Evolutionary conservation across 2,797 vertebrate species (phyloP).

Genomic region (Sebastes cheni): DNA sequence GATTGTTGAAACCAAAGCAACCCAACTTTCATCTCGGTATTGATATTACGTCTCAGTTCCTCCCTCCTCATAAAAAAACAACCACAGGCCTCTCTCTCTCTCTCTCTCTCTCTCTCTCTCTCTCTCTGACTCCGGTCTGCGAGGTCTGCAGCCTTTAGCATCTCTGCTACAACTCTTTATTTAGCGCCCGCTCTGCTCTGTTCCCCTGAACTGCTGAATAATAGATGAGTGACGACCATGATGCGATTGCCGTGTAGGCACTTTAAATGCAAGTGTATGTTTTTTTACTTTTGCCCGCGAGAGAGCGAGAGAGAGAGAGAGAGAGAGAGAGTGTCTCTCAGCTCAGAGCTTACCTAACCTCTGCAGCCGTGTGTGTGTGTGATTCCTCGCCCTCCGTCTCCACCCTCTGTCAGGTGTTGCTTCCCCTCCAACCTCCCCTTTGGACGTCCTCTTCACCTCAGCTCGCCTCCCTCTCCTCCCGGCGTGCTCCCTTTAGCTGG

Average conservation of each 20-base stretch:
- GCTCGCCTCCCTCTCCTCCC: conserved; percentile 11
- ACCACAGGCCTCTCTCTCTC: neutral
- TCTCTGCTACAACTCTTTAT: conserved; percentile 57
- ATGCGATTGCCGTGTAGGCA: conserved; percentile 58
- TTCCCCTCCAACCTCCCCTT: neutral
- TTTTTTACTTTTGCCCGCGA: conserved; percentile 14
- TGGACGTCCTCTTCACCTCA: conserved; percentile 18
- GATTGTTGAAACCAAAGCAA: neutral
- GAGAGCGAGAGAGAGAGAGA: neutral
- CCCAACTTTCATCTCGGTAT: neutral
- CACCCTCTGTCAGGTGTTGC: conserved; percentile 21
- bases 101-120: neutral
- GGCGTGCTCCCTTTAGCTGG: conserved; percentile 53
- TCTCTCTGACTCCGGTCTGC: neutral
- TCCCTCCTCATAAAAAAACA: neutral
- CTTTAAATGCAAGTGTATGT: conserved; percentile 53
- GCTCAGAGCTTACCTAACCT: neutral
- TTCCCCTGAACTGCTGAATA: conserved; percentile 67
- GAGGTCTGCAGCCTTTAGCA: conserved; percentile 42
- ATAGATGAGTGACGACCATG: conserved; percentile 67
- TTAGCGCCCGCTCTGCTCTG: conserved; percentile 52
- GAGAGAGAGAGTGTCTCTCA: neutral
- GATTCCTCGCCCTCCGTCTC: conserved; percentile 14
- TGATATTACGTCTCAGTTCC: neutral
- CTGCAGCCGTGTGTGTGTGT: neutral